A percentile compares a stretch with the other conserved stretches of the same genome.
Conservation (phyloP, 2,113 vertebrate genomes). For the Chlorocebus sabaeus region DNA sequence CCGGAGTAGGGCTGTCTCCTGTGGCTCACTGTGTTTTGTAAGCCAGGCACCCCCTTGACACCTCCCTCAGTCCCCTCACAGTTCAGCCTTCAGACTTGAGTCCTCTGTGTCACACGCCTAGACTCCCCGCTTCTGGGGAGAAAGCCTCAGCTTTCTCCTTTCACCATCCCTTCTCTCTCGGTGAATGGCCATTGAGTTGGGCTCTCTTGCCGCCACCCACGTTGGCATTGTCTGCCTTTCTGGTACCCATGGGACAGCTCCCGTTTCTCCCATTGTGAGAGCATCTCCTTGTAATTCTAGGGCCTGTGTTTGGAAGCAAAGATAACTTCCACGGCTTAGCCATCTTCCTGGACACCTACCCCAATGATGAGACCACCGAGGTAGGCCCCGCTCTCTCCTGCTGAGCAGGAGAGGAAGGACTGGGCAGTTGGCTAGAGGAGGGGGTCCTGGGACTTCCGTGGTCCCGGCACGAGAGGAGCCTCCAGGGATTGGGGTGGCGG, state of each 20-base stretch:
- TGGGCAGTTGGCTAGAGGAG: not conserved
- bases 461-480: not conserved
- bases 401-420: not conserved
- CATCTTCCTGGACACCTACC: constrained; percentile 96
- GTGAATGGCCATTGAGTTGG: too few species aligned
- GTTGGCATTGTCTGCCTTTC: not conserved
- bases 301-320: constrained; percentile 96
- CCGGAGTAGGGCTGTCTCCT: not conserved
- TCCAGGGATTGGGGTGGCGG: not conserved
- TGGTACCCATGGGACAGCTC: not conserved
- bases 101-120: not conserved
- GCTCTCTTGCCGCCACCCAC: not conserved
- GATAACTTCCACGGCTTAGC: constrained; percentile 96
- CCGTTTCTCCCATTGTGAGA: not conserved
- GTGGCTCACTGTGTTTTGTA: not conserved
- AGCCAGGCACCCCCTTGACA: too few species aligned
- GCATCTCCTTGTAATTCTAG: constrained; percentile 81
- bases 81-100: not conserved
- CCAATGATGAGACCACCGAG: constrained; percentile 94
- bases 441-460: not conserved
- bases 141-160: too few species aligned
- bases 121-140: too few species aligned
- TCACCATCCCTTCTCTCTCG: not conserved
- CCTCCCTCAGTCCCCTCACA: not conserved
- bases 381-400: constrained; percentile 76